Conservation (phyloP, 2,797 vertebrate genomes). For the Cyclopterus lumpus region DNA sequence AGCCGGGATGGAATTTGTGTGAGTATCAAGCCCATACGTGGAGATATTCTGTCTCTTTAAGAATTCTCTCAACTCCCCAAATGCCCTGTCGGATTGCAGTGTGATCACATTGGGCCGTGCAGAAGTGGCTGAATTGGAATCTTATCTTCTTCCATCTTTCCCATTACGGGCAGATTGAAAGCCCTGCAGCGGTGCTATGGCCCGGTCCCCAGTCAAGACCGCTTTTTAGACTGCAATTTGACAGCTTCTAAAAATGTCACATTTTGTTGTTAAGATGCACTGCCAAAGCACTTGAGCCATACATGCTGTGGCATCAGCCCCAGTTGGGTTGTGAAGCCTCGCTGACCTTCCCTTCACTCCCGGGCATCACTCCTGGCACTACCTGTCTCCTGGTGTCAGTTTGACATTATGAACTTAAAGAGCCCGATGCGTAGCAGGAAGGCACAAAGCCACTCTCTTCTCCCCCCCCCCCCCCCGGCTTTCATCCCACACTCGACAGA, state of each 20-base stretch:
- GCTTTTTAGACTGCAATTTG: constrained; percentile 79
- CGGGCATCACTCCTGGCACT: constrained; percentile 79
- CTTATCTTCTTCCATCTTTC: constrained; percentile 85
- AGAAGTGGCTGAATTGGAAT: constrained; percentile 83
- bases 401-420: constrained; percentile 80
- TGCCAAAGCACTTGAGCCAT: constrained; percentile 79
- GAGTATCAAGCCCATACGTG: constrained; percentile 70
- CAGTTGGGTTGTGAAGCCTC: constrained; percentile 71
- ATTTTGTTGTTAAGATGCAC: constrained; percentile 81
- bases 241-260: constrained; percentile 85
- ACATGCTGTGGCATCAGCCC: constrained; percentile 75
- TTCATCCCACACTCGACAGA: constrained; percentile 52
- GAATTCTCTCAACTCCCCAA: constrained; percentile 79
- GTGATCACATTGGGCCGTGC: constrained; percentile 80
- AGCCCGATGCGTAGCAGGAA: constrained; percentile 71
- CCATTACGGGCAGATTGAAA: constrained; percentile 82
- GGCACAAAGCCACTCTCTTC: constrained; percentile 64
- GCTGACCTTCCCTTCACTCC: constrained; percentile 80
- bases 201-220: constrained; percentile 77
- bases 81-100: constrained; percentile 76
- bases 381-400: constrained; percentile 75
- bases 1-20: constrained; percentile 75
- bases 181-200: constrained; percentile 78
- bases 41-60: constrained; percentile 80
- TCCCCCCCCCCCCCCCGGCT: constrained; percentile 31